phyloP scores from a whole-genome alignment of 2,888 invertebrate species.

The Caenorhabditis parvicauda region DNA sequence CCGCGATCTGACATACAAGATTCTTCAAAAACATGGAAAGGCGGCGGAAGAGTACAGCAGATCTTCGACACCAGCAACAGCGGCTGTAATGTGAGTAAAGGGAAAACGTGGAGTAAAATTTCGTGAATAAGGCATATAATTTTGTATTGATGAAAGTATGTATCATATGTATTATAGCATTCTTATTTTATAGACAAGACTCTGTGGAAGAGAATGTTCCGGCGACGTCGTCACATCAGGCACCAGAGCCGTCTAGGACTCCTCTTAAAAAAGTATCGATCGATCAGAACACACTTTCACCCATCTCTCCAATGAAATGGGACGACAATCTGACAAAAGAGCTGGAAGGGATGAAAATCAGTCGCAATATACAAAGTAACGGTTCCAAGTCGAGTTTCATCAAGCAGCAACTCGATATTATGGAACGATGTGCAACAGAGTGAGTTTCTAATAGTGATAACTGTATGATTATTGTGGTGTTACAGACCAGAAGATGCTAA shows the following conservation, averaged over 20 bases:
- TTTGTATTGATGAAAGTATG: not conserved
- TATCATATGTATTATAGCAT: not conserved
- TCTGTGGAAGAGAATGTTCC: too few relatives aligned
- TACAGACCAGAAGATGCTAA: slow-evolving; percentile 8
- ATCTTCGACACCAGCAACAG: slow-evolving; percentile 5
- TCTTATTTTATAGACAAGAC: not conserved
- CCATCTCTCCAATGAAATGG: not conserved
- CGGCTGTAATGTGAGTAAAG: not conserved
- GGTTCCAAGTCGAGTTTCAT: too few relatives aligned
- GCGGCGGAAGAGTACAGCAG: too few relatives aligned
- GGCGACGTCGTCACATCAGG: too few relatives aligned
- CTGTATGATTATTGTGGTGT: not conserved
- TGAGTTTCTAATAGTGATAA: not conserved
- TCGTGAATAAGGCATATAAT: not conserved
- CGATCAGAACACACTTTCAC: not conserved
- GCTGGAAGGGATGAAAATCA: not conserved
- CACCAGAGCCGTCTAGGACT: too few relatives aligned
- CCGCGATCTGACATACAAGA: slow-evolving; percentile 22
- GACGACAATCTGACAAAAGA: not conserved
- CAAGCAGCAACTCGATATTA: slow-evolving; percentile 11
- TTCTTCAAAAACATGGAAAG: slow-evolving; percentile 22
- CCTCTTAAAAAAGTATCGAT: too few relatives aligned
- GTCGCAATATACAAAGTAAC: too few relatives aligned
- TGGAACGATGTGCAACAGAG: slow-evolving; percentile 5
- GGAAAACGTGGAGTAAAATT: not conserved